Conservation (phyloP, 2,113 vertebrate genomes). For the Gopherus evgoodei region DNA sequence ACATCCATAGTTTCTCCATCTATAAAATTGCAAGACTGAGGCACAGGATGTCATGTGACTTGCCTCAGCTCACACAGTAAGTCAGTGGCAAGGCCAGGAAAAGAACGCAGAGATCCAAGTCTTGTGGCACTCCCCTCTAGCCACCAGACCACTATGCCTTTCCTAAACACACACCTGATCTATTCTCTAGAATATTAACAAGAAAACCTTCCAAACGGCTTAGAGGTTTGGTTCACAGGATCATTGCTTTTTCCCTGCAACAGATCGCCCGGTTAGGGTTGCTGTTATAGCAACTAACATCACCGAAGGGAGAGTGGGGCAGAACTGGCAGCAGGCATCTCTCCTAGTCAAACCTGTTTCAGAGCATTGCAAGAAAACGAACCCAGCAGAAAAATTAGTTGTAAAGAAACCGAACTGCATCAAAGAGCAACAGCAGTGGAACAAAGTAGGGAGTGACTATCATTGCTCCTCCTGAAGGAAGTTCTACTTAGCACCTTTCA, state of each 20-base stretch:
- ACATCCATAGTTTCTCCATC: neutral
- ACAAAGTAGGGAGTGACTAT: neutral
- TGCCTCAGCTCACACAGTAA: neutral
- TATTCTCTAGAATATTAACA: neutral
- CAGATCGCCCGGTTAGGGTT: neutral
- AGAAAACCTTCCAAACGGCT: neutral
- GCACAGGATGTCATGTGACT: neutral
- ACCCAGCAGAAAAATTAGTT: neutral
- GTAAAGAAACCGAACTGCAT: fast-evolving
- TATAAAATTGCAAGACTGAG: neutral
- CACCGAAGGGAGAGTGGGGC: neutral
- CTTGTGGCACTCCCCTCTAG: neutral
- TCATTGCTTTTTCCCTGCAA: neutral
- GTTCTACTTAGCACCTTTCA: neutral
- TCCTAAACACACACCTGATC: neutral
- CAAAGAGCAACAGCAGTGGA: neutral
- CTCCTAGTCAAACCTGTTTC: neutral
- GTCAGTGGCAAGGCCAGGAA: neutral
- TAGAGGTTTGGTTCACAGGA: neutral
- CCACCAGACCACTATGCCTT: neutral
- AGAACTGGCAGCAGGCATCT: neutral
- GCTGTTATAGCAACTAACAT: neutral
- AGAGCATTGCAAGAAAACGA: neutral
- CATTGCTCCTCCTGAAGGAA: neutral
- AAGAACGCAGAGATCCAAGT: neutral